Base-by-base conservation (phyloP, 2,113 vertebrate species). In the Probosciger aterrimus region DNA sequence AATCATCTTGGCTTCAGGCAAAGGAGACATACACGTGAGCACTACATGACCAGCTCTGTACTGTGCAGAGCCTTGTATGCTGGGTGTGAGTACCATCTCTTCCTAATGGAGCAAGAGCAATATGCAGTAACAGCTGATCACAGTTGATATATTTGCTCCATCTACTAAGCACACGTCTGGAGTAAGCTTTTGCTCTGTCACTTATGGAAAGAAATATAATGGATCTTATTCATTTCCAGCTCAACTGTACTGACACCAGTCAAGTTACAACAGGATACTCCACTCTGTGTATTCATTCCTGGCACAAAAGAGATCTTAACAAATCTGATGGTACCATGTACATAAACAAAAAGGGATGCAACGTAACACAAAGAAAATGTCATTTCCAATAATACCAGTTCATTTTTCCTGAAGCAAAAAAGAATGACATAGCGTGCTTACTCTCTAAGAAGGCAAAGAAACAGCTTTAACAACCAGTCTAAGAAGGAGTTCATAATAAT, bases 61-160 rank as follows among this genome's bases (percentile, higher is more conserved):
- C 8, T 16, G 39, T 1, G 2, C 43, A 59, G 64, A 67, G 59
- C 49, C 11, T 43, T 17, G 35, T 0, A 1, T 70, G 35, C 37
- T 27, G 19, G 30, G 7, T 27, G 37, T 28, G n/a, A 93, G 64
- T 19, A 31, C 22, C 2, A 1, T 11, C 33, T 43, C 20, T 74
- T 79, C 67, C 47, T 30, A 20, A 11, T 1, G 0, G 17, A 73
- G 39, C 20, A 64, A 23, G 27, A 76, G 19, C 31, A 65, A n/a
- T 14, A 10, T 0, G 0, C 46, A 62, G 57, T 18, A 90, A 18
- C 46, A 63, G 24, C 3, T 0, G 53, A 33, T 39, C 4, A 1
- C 19, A 28, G 14, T 1, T 19, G 25, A 49, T 35, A 6, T 18
- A 49, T 75, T 71, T 92, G 16, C 37, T 88, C 28, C 11, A 7